Evolutionary conservation across 2,888 invertebrate species (phyloP).

Genomic region (Cataglyphis cursor): DNA sequence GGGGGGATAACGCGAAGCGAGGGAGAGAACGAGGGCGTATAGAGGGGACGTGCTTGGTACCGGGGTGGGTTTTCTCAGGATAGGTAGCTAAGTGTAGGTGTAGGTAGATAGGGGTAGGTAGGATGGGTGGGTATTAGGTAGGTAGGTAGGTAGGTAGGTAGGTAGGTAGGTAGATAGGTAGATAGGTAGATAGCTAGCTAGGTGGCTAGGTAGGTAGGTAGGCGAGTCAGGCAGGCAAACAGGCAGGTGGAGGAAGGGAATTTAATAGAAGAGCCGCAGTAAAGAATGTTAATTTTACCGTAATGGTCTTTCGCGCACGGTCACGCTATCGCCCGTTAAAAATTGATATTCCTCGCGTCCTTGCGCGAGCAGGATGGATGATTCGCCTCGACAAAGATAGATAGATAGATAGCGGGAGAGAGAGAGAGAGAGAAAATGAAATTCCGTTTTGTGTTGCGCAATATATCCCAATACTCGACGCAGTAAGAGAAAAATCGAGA

Average conservation of each 20-base stretch:
- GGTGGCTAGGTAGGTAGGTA: neutral
- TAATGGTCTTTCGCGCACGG: conserved; percentile 45
- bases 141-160: neutral
- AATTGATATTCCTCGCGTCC: conserved; percentile 52
- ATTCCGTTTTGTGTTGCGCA: conserved; percentile 53
- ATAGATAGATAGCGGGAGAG: neutral
- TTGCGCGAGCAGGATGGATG: conserved; percentile 23
- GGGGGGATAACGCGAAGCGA: neutral
- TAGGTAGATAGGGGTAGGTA: conserved; percentile 3
- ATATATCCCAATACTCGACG: conserved; percentile 35
- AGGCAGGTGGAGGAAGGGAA: conserved; percentile 48
- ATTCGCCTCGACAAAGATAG: conserved; percentile 13
- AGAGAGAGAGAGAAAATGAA: conserved; percentile 22
- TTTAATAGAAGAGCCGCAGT: conserved; percentile 61
- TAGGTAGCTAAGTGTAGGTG: conserved; percentile 2
- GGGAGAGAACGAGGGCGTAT: conserved; percentile 47
- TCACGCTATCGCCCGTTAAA: conserved; percentile 52
- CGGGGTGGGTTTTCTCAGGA: conserved; percentile 40
- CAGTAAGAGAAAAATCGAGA: too few relatives aligned
- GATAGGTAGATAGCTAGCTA: neutral
- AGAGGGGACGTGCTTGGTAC: conserved; percentile 37
- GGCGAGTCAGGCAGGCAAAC: neutral
- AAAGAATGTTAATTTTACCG: conserved; percentile 74
- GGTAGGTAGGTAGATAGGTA: neutral
- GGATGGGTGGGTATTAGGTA: neutral